phyloP scores from a whole-genome alignment of 2,113 vertebrate species.

The Thryonomys swinderianus region DNA sequence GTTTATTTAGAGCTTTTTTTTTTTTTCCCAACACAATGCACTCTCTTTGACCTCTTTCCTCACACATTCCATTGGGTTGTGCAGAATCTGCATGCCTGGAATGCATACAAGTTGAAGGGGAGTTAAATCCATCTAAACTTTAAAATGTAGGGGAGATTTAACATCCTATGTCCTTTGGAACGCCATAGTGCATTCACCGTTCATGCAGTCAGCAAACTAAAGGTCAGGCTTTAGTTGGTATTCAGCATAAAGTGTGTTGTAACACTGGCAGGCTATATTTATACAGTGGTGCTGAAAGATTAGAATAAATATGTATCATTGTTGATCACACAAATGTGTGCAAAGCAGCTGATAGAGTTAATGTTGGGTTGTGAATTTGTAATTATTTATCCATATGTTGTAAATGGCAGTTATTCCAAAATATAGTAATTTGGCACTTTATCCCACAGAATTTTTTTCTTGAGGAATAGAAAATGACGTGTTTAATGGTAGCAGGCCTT shows the following conservation, averaged over 20 bases:
- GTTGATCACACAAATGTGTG: conserved; percentile 35
- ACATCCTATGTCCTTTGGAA: conserved; percentile 81
- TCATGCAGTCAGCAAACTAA: conserved; percentile 76
- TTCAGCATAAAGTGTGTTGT: conserved; percentile 79
- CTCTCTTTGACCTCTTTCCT: conserved; percentile 69
- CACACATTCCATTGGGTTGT: conserved; percentile 69
- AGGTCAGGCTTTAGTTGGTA: conserved; percentile 77
- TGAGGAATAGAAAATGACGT: conserved; percentile 7
- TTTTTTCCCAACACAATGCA: neutral
- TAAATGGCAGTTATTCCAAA: conserved; percentile 63
- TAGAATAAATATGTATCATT: conserved; percentile 56
- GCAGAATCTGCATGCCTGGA: conserved; percentile 73
- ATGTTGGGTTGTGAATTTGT: conserved; percentile 39
- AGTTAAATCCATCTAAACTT: conserved; percentile 72
- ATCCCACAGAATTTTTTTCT: conserved; percentile 35
- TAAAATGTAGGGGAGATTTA: conserved; percentile 74
- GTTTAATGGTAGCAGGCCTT: conserved; percentile 46
- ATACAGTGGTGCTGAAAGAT: conserved; percentile 56
- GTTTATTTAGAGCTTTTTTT: neutral
- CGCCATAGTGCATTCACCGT: neutral
- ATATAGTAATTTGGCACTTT: conserved; percentile 65
- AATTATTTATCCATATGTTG: conserved; percentile 70
- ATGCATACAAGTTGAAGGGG: conserved; percentile 77
- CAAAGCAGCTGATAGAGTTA: neutral
- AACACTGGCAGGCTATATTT: conserved; percentile 53